Percentiles rank a stretch among this genome's conserved stretches.
Conservation (phyloP, 2,797 vertebrate genomes). For the Erpetoichthys calabaricus region DNA sequence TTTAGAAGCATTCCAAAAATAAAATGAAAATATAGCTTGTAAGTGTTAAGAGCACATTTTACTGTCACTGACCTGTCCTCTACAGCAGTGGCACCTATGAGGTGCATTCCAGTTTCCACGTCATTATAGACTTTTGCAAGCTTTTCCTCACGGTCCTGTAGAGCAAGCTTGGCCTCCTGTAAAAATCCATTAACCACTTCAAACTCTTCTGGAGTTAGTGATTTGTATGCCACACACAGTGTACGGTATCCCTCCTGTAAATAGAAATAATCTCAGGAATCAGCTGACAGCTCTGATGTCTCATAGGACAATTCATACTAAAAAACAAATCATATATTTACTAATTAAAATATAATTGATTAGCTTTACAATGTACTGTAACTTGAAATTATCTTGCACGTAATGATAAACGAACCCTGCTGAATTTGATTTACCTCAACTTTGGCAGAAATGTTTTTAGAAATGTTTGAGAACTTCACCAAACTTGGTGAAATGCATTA, state of each 20-base stretch:
- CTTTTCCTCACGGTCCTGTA: constrained; percentile 85
- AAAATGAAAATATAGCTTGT: too few relatives aligned
- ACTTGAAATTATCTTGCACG: too few relatives aligned
- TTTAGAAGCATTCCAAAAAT: too few relatives aligned
- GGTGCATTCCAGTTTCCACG: constrained; percentile 78
- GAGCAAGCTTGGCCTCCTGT: constrained; percentile 68
- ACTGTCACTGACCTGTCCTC: constrained; percentile 74
- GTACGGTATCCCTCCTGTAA: constrained; percentile 85
- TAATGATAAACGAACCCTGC: too few relatives aligned
- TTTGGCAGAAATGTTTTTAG: too few relatives aligned
- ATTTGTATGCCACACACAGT: constrained; percentile 85
- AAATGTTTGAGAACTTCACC: too few relatives aligned
- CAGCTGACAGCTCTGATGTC: constrained; percentile 6
- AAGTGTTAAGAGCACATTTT: too few relatives aligned
- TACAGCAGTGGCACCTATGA: constrained; percentile 91
- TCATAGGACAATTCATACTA: background rate
- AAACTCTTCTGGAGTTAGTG: constrained; percentile 59
- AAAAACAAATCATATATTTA: constrained; percentile 6
- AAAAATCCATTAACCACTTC: constrained; percentile 57
- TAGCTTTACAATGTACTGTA: too few relatives aligned
- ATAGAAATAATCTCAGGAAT: constrained; percentile 16
- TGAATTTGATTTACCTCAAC: too few relatives aligned
- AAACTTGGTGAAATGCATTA: too few relatives aligned
- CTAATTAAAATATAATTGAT: too few relatives aligned
- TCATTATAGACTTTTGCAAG: constrained; percentile 78